These are phyloP conservation scores for Leptobrachium ailaonicum DNA, from an alignment of 2,113 vertebrate species.

Conservation along the genomic window DNA sequence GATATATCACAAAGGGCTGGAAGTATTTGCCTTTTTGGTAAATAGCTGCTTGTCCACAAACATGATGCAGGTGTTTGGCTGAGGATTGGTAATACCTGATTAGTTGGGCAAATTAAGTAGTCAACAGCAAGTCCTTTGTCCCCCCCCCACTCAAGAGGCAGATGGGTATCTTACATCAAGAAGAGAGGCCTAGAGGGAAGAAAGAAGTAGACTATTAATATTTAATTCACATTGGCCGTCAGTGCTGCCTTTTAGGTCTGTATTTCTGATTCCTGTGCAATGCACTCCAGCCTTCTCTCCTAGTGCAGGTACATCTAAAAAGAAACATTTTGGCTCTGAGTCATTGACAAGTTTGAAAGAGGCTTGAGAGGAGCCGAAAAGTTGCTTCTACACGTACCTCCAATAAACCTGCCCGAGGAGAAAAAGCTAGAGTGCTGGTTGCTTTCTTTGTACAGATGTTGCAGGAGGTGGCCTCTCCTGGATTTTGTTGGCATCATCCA, in stretches of 20 bases:
- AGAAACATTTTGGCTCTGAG: too few species aligned
- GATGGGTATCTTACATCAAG: slow-evolving; percentile 78
- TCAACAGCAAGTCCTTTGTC: slow-evolving; percentile 66
- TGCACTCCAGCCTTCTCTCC: too few species aligned
- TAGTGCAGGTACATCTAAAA: too few species aligned
- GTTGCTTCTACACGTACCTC: too few species aligned
- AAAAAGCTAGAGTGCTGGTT: too few species aligned
- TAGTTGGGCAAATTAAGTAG: slow-evolving; percentile 66
- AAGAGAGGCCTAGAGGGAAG: slow-evolving; percentile 68
- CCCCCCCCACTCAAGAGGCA: slow-evolving; percentile 67
- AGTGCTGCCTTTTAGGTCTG: background rate
- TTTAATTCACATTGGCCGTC: background rate
- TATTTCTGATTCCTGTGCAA: too few species aligned
- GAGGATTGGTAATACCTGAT: slow-evolving; percentile 75
- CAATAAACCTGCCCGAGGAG: too few species aligned
- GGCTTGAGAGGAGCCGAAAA: too few species aligned
- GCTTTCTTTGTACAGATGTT: too few species aligned
- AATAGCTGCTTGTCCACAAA: slow-evolving; percentile 80
- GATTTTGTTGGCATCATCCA: too few species aligned
- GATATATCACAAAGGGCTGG: slow-evolving; percentile 68
- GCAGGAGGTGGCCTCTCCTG: too few species aligned
- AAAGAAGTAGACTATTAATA: background rate
- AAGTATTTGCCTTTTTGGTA: slow-evolving; percentile 79
- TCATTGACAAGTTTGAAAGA: too few species aligned
- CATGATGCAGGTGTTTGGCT: slow-evolving; percentile 73